Evolutionary conservation across 2,113 vertebrate genomes (phyloP).

Genomic region (Tetrax tetrax): DNA sequence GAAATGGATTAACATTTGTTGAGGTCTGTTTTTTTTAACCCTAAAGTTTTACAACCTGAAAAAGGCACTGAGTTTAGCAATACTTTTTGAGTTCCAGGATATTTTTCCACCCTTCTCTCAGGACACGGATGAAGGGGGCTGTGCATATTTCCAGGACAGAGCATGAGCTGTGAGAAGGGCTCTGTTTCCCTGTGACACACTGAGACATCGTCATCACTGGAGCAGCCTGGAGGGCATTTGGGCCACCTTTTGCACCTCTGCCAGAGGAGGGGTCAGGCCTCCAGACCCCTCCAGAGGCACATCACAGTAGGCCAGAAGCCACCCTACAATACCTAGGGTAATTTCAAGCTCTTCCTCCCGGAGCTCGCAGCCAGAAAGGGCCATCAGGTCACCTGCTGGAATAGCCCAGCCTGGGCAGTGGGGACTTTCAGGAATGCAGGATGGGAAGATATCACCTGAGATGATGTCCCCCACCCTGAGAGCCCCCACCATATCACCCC

Average conservation of each 20-base stretch:
- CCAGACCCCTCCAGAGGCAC: not conserved
- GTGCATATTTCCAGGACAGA: not conserved
- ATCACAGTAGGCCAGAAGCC: not conserved
- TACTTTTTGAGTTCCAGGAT: not conserved
- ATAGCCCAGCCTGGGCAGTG: not conserved
- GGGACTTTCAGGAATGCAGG: not conserved
- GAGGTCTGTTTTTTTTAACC: not conserved
- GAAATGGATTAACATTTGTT: not conserved
- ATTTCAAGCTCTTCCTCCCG: not conserved
- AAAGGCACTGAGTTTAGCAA: not conserved
- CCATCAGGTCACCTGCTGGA: not conserved
- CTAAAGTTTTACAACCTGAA: not conserved
- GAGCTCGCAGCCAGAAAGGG: not conserved
- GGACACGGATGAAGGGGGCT: not conserved
- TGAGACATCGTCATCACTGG: rapidly evolving
- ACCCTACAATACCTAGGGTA: not conserved
- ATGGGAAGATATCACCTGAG: not conserved
- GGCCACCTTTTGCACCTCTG: not conserved
- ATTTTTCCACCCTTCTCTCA: not conserved
- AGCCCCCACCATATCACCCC: not conserved
- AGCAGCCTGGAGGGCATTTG: not conserved
- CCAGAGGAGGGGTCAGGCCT: not conserved
- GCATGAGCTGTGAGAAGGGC: not conserved
- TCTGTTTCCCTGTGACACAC: not conserved
- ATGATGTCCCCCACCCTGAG: not conserved